A percentile compares a stretch with the other conserved stretches of the same genome.
Conservation (phyloP, 35 echinoderm and acorn worm genomes). For the Apostichopus parvimensis region DNA sequence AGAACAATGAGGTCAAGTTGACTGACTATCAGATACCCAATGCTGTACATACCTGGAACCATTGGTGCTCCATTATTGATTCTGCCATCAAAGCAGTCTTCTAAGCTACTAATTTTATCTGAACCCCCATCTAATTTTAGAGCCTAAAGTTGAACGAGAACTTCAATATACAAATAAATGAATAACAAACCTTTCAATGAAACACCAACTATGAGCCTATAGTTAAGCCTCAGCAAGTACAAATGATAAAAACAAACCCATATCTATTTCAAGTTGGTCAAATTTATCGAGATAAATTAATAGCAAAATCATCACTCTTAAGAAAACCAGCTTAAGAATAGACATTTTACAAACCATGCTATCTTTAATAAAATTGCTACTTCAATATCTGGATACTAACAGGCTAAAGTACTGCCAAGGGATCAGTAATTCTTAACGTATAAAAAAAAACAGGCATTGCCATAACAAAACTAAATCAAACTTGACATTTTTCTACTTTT, state of each 20-base stretch:
- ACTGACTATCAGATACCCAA: too few species aligned
- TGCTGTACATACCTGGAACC: too few species aligned
- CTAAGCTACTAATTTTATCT: too few species aligned
- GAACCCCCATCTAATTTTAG: too few species aligned
- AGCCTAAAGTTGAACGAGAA: too few species aligned
- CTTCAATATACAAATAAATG: too few species aligned
- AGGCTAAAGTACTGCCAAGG: neutral
- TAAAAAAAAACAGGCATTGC: neutral
- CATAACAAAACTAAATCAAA: neutral
- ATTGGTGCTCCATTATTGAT: too few species aligned
- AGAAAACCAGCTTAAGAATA: slow-evolving; percentile 4
- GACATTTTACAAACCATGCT: neutral
- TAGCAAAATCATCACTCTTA: neutral
- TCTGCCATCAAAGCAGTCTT: too few species aligned
- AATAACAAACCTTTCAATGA: neutral
- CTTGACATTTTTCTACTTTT: too few species aligned
- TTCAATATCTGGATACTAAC: neutral
- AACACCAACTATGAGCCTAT: neutral
- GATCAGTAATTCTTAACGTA: neutral
- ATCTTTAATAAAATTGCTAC: neutral
- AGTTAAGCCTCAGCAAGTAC: neutral
- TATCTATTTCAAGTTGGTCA: neutral
- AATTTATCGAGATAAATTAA: neutral
- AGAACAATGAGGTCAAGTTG: too few species aligned
- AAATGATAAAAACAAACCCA: neutral